phyloP scores from a whole-genome alignment of 92 coral and sea anemone genomes.

The Meandrina meandrites region DNA sequence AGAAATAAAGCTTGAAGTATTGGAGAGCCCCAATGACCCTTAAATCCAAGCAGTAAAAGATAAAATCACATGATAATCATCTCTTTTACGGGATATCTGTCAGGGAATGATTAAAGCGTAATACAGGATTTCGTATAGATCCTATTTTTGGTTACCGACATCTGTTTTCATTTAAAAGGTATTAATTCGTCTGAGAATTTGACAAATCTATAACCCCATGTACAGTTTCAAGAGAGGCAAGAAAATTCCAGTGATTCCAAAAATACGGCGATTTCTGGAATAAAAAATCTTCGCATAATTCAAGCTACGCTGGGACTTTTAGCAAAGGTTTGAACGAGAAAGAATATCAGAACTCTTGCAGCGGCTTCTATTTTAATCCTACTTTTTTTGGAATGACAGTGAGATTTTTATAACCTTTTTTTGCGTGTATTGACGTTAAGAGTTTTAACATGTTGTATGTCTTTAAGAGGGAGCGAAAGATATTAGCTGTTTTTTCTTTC shows the following conservation, averaged over 20 bases:
- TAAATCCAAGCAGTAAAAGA: conserved; percentile 1
- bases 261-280: too few species aligned
- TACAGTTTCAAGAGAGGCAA: background rate
- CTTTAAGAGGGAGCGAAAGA: background rate
- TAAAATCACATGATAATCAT: conserved; percentile 18
- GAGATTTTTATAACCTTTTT: background rate
- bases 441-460: background rate
- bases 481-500: background rate
- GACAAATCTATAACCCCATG: conserved; percentile 30
- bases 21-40: conserved; percentile 9
- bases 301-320: background rate
- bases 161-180: conserved; percentile 13
- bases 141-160: conserved; percentile 13
- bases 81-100: conserved; percentile 22
- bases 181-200: conserved; percentile 27
- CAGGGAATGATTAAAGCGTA: conserved; percentile 8
- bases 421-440: background rate
- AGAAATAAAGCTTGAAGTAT: background rate
- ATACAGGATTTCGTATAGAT: background rate
- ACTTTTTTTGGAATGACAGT: background rate
- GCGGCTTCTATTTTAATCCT: background rate
- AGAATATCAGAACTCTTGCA: background rate
- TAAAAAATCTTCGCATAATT: background rate
- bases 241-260: background rate
- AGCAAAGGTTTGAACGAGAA: background rate